These are phyloP conservation scores for Ornithoptera alexandrae DNA, from an alignment of 2,888 invertebrate genomes.

Conservation along the genomic window DNA sequence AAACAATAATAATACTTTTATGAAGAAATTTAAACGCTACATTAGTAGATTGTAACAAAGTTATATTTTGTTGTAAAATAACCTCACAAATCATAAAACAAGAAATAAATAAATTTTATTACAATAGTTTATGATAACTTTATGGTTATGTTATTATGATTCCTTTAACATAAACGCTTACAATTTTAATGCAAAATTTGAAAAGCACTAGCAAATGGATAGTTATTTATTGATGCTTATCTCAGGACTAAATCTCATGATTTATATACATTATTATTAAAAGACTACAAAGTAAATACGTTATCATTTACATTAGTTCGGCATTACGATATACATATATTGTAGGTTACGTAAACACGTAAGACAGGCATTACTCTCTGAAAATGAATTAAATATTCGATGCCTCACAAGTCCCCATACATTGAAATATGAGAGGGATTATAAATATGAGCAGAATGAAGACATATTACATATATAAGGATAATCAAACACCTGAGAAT, in stretches of 20 bases:
- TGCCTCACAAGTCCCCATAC: constrained; percentile 6
- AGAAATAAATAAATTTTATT: neutral
- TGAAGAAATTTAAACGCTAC: neutral
- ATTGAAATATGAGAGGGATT: constrained; percentile 28
- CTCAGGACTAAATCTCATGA: no score
- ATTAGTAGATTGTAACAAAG: neutral
- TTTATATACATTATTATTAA: no score
- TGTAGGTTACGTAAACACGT: neutral
- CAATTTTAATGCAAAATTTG: no score
- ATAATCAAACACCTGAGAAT: constrained; percentile 37
- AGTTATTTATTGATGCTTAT: no score
- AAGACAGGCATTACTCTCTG: constrained; percentile 1
- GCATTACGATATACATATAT: no score
- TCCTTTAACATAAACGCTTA: no score
- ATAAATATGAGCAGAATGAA: constrained; percentile 27
- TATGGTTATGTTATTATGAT: neutral
- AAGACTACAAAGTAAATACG: no score
- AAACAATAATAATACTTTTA: neutral
- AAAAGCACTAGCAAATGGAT: no score
- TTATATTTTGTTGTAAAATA: neutral
- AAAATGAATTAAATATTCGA: neutral
- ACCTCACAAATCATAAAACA: neutral
- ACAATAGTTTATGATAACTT: neutral
- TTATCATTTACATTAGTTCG: neutral
- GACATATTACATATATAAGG: constrained; percentile 25